These are phyloP conservation scores for Drosophila simulans DNA, from an alignment of 1,140 invertebrate genomes.

Conservation along the genomic window DNA sequence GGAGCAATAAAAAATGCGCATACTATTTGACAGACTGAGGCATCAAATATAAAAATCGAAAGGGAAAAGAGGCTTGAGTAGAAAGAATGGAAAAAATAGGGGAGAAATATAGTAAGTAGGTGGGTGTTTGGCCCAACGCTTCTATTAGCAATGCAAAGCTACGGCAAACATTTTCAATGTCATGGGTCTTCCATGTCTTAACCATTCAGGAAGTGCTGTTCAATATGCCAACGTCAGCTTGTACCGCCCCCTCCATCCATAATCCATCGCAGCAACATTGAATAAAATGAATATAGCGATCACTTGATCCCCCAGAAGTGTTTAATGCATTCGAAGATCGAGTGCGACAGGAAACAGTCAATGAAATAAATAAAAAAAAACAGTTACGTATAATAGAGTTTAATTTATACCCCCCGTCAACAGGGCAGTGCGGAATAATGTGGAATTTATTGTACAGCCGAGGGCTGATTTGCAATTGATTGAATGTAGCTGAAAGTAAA, in stretches of 20 bases:
- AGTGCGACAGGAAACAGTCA: constrained; percentile 43
- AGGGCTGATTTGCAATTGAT: constrained; percentile 18
- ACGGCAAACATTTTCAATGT: constrained; percentile 53
- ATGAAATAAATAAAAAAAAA: constrained; percentile 11
- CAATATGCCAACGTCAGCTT: constrained; percentile 20
- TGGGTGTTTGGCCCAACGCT: constrained; percentile 17
- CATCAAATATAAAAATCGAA: not conserved
- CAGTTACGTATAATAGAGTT: constrained; percentile 18
- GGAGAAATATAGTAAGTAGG: not conserved
- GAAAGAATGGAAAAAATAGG: not conserved
- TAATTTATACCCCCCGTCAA: constrained; percentile 18
- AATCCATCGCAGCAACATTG: not conserved
- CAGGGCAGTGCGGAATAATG: constrained; percentile 29
- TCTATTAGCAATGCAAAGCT: constrained; percentile 42
- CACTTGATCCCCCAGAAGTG: constrained; percentile 41
- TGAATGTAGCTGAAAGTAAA: not conserved
- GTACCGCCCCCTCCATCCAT: not conserved
- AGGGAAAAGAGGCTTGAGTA: not conserved
- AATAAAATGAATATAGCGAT: constrained; percentile 49
- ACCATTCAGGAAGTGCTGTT: constrained; percentile 43
- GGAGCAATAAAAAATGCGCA: constrained; percentile 37
- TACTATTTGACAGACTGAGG: constrained; percentile 14
- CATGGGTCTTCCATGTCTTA: constrained; percentile 17
- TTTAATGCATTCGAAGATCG: constrained; percentile 35
- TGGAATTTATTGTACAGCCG: constrained; percentile 18